Conservation (phyloP, 2,888 invertebrate genomes). For the Trileptium ribeirensis region DNA sequence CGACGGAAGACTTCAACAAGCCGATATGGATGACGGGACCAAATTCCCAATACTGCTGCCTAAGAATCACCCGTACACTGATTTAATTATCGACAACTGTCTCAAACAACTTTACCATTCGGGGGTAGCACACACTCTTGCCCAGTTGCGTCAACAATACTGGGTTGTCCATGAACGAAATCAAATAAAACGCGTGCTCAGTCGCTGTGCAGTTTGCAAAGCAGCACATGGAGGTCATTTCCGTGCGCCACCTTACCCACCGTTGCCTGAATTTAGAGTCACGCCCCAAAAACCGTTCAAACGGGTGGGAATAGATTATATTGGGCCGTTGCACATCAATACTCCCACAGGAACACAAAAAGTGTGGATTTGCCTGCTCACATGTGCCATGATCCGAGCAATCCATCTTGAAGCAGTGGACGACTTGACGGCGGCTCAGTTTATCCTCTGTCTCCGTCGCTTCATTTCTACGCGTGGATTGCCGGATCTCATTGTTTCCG, state of each 20-base stretch:
- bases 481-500: too few species aligned
- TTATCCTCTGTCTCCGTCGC: not conserved
- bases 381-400: constrained; percentile 13
- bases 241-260: not conserved
- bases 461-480: not conserved
- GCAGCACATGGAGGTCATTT: not conserved
- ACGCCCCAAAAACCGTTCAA: not conserved
- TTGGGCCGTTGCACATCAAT: not conserved
- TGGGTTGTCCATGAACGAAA: not conserved
- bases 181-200: not conserved
- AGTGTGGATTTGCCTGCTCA: constrained; percentile 21
- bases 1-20: too few species aligned
- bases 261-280: not conserved
- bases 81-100: not conserved
- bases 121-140: constrained; percentile 6
- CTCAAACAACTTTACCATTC: not conserved
- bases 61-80: not conserved
- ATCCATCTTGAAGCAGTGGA: constrained; percentile 4
- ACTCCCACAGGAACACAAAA: too few species aligned
- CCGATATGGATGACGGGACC: too few species aligned
- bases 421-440: not conserved
- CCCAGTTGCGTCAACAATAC: not conserved
- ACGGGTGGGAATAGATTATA: not conserved
- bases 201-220: not conserved
- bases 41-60: not conserved